A percentile compares a stretch with the other conserved stretches of the same genome.
These are phyloP conservation scores for Actinia tenebrosa DNA, from an alignment of 64 coral and sea anemone species.

Conservation along the genomic window DNA sequence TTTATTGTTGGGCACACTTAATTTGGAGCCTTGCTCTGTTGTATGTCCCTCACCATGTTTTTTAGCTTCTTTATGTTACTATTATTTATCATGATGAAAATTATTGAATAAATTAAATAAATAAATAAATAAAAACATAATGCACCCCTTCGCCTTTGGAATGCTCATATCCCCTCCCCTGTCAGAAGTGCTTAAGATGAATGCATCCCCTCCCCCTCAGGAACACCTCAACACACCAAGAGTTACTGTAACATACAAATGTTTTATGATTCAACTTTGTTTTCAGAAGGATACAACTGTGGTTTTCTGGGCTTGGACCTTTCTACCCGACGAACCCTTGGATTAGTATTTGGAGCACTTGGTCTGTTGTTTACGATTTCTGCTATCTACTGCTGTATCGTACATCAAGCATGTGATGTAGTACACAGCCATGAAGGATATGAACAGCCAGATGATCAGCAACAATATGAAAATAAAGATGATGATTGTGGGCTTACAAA, in stretches of 20 bases:
- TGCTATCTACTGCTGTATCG: constrained; percentile 20
- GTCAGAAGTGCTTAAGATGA: neutral
- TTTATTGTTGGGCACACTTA: too few species aligned
- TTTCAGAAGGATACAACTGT: neutral
- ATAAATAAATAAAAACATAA: too few species aligned
- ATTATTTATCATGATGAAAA: too few species aligned
- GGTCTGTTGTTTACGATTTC: neutral
- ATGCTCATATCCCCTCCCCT: neutral
- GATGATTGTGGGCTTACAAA: neutral
- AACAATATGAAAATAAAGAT: neutral
- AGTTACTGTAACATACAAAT: neutral
- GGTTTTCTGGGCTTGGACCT: neutral
- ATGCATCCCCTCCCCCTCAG: neutral
- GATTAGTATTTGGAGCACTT: neutral
- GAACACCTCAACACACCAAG: neutral
- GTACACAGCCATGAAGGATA: neutral
- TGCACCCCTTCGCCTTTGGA: too few species aligned
- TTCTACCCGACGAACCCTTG: neutral
- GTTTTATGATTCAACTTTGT: neutral
- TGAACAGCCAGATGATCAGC: neutral
- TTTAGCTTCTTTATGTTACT: too few species aligned
- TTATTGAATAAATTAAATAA: too few species aligned
- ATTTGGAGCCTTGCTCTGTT: too few species aligned
- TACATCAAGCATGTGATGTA: neutral
- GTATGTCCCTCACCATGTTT: too few species aligned